These are phyloP conservation scores for Orientallactaga sibirica DNA, from an alignment of 2,797 vertebrate species.

Conservation along the genomic window DNA sequence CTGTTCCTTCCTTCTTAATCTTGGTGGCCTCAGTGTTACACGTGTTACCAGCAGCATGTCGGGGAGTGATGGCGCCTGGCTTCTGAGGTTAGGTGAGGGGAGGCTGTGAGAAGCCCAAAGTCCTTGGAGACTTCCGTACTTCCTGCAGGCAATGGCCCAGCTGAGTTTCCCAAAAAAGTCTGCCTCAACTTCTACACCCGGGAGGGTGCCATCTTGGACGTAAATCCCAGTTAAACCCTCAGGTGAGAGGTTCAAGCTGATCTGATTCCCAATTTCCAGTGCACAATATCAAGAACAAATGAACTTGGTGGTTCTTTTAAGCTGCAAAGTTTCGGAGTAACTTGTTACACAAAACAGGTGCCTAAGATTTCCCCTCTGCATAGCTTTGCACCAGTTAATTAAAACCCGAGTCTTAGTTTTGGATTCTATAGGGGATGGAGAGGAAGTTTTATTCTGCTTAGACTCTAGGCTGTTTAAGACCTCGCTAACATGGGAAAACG, in stretches of 20 bases:
- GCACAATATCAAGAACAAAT: neutral
- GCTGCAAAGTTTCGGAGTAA: neutral
- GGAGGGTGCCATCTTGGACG: neutral
- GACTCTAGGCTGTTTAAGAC: neutral
- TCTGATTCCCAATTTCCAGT: neutral
- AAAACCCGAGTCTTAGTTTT: constrained; percentile 30
- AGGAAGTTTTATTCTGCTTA: neutral
- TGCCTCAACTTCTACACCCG: neutral
- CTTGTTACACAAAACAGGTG: neutral
- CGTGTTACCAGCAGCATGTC: neutral
- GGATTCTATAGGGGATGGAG: neutral
- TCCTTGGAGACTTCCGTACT: neutral
- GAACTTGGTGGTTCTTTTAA: neutral
- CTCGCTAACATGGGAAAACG: neutral
- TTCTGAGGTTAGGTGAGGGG: neutral
- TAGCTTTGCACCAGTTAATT: neutral
- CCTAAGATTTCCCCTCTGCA: neutral
- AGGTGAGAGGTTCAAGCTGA: neutral
- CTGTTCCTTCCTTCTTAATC: neutral
- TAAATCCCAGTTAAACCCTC: neutral
- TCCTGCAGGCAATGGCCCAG: neutral
- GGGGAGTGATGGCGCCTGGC: neutral
- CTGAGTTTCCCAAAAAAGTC: neutral
- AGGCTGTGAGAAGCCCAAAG: neutral
- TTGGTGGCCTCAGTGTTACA: neutral